Evolutionary conservation across 1,140 invertebrate genomes (phyloP), one percentile per base, ranked within the genome.

Genomic region (Acromyrmex charruanus): DNA sequence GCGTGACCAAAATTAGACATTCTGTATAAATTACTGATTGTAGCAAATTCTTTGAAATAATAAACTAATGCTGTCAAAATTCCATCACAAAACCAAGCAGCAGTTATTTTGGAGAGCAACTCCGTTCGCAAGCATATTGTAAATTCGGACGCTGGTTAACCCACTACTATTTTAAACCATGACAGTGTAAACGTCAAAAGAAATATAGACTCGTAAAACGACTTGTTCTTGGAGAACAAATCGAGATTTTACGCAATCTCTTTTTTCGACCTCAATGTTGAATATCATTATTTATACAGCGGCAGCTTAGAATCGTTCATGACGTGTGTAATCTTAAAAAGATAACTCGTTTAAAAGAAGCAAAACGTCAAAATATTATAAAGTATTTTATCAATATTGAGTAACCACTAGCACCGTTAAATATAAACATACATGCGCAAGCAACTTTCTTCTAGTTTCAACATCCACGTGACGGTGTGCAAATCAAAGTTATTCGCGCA

Each of bases 81-180:
- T 25, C 44, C 69, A 66, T 86, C 79, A 65, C 44, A 25, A 77
- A 87, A 75, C 31, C 35, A 61, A 25, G 63, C 77, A 55, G 28
- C 59, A 44, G 80, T 74, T 92, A 92, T 92, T 92, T 92, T 89
- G 44, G 91, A 88, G 53, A 85, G 68, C 81, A 80, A 85, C 66
- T 91, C 39, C 58, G 18, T 61, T 49, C 58, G 65, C 58, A 55
- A 16, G 65, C 79, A 61, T 39, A 68, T 68, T 87, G 51, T 81
- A 87, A 88, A 84, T 72, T 53, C 44, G 72, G 59, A 58, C 49
- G 44, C 16, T 28, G 65, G 59, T 72, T 77, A 44, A 44, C 0
- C 39, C 10, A 66, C 77, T 65, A 66, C 80, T 80, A 89, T 88
- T 88, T 88, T 89, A 85, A 66, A 87, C 82, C 77, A 77, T 88